Evolutionary conservation across 2,888 invertebrate genomes (phyloP), one percentile per base, ranked within the genome.

Genomic region (Cerastis rubricosa): DNA sequence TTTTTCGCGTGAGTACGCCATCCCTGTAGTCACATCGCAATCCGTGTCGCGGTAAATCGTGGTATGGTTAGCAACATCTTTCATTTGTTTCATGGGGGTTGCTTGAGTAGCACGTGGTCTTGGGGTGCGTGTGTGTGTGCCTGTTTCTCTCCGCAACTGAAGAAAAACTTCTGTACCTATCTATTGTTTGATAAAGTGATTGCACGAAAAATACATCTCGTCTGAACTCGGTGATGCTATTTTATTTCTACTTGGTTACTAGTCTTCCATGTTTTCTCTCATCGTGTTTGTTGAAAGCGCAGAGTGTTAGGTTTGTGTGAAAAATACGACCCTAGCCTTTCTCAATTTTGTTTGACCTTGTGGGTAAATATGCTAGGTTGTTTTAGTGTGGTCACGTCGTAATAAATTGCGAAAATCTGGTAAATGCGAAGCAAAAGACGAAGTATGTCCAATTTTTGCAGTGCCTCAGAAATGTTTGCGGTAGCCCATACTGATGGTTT

Each of bases 181-280:
- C 3, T 35, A 6, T 22, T 22, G 11, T 1, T 14, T 45, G 25
- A 49, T 11, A 51, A 2, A 51, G 87, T 78, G 61, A 74, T 83
- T 72, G 22, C 65, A 59, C 54, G 57, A 71, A 86, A 73, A 63
- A 59, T 84, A 80, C 45, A 45, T 71, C 66, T 65, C 54, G 68
- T 40, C 67, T 49, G 29, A 59, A 64, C 49, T 51, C 49, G 17
- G 64, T 22, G 72, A 74, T 76, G 47, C 64, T 25, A 45, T 74
- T 86, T 80, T 70, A 74, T 72, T 79, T 84, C 45, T 40, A 51
- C 84, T 86, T 66, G 59, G 78, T 63, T 66, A 74, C 65, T 11
- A 45, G n/a, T 40, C 35, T 43, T 29, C 72, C 49, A 43, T 47
- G 35, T 6, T 35, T 66, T 66, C 35, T 63, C 43, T 74, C 51